Percentiles rank a stretch among this genome's conserved stretches.
These are phyloP conservation scores for Pleuronectes platessa DNA, from an alignment of 2,113 vertebrate species.

Conservation along the genomic window DNA sequence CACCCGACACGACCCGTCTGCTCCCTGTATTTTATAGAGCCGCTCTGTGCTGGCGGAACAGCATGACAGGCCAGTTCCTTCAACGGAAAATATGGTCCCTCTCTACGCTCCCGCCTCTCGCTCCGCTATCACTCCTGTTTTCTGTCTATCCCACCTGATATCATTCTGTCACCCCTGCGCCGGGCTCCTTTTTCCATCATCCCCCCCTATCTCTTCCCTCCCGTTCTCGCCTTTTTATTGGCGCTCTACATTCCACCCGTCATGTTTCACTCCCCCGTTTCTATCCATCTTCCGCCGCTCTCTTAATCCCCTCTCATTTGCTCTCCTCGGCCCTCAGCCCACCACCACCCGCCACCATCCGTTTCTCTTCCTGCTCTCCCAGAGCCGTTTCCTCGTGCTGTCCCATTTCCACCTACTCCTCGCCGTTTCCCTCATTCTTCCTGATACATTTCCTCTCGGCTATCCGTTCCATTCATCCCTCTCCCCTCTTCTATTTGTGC, in stretches of 20 bases:
- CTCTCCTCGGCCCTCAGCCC: constrained; percentile 62
- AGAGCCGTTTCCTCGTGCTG: constrained; percentile 51
- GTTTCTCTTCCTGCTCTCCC: constrained; percentile 61
- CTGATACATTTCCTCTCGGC: constrained; percentile 68
- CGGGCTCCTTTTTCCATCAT: constrained; percentile 69
- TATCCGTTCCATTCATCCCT: constrained; percentile 64
- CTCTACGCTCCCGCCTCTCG: constrained; percentile 69
- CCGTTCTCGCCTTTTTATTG: constrained; percentile 73
- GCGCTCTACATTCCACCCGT: constrained; percentile 72
- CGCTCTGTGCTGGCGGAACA: constrained; percentile 85
- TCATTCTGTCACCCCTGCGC: constrained; percentile 82
- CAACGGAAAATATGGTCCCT: constrained; percentile 84
- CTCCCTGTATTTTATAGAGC: constrained; percentile 83
- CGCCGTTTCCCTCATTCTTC: constrained; percentile 64
- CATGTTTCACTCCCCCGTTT: constrained; percentile 77
- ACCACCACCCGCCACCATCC: background rate
- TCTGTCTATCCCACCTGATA: constrained; percentile 82
- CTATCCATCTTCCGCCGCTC: constrained; percentile 82
- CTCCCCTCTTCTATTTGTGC: constrained; percentile 41
- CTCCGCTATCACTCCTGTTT: constrained; percentile 76
- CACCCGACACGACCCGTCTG: constrained; percentile 81
- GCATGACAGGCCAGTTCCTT: constrained; percentile 87
- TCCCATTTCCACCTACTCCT: constrained; percentile 75
- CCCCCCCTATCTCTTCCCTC: constrained; percentile 58
- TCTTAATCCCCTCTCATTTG: constrained; percentile 82